Evolutionary conservation across 2,113 vertebrate genomes (phyloP).

Genomic region (Prochilodus magdalenae): DNA sequence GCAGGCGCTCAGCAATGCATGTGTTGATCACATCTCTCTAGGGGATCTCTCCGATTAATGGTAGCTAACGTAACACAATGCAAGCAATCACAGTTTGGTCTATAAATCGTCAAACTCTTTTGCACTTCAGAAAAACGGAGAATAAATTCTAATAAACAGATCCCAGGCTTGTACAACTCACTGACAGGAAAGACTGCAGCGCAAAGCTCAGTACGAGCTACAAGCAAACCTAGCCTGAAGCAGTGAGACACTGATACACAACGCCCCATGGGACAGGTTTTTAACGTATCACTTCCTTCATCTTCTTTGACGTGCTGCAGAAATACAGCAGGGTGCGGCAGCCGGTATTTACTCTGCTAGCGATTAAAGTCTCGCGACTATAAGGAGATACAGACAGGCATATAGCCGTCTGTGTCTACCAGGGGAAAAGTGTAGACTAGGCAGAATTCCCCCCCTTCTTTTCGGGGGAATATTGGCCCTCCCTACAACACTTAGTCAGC

Average conservation of each 20-base stretch:
- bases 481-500: slow-evolving; percentile 46
- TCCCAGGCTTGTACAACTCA: no score
- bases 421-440: slow-evolving; percentile 19
- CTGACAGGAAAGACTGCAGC: no score
- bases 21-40: no score
- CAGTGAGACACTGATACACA: not conserved
- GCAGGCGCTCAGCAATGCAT: no score
- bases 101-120: no score
- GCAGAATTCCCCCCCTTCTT: slow-evolving; percentile 30
- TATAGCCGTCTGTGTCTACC: slow-evolving; percentile 13
- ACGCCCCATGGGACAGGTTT: not conserved
- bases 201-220: no score
- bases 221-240: not conserved
- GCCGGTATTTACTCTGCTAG: slow-evolving; percentile 14
- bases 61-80: no score
- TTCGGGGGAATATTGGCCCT: slow-evolving; percentile 25
- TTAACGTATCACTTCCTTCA: slow-evolving; percentile 20
- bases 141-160: no score
- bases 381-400: slow-evolving; percentile 2
- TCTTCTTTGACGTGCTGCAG: not conserved
- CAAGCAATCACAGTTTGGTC: no score
- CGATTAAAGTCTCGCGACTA: not conserved
- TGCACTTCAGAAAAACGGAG: no score
- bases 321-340: not conserved
- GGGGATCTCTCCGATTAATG: no score